These are phyloP conservation scores for Eupithecia centaureata DNA, from an alignment of 2,888 invertebrate genomes.

Conservation along the genomic window DNA sequence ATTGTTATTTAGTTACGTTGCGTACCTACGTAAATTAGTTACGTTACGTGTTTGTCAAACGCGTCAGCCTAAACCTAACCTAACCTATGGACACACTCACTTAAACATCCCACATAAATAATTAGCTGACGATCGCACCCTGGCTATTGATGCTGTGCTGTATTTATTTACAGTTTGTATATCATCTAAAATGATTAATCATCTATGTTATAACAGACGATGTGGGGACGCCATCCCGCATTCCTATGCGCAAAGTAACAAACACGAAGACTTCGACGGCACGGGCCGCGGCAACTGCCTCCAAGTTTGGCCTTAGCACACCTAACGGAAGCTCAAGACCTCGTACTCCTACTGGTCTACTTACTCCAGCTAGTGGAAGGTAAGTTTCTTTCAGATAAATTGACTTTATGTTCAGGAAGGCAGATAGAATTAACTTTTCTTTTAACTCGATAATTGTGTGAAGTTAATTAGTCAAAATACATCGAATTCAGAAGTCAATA, in stretches of 20 bases:
- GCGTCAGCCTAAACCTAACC: no score
- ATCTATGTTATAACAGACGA: conserved; percentile 82
- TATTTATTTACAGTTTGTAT: no score
- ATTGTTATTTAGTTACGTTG: no score
- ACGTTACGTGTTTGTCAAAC: no score
- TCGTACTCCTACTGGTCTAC: conserved; percentile 90
- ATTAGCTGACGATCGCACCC: no score
- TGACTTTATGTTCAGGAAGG: conserved; percentile 6
- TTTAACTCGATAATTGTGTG: neutral
- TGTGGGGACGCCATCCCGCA: conserved; percentile 90
- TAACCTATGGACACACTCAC: no score
- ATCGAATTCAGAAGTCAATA: no score
- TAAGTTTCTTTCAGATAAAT: conserved; percentile 58
- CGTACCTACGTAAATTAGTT: no score
- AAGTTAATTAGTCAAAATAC: no score
- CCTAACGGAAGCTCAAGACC: conserved; percentile 87
- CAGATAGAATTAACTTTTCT: conserved; percentile 23
- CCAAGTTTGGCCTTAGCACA: conserved; percentile 82
- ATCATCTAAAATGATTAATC: no score
- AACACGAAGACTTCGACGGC: conserved; percentile 83
- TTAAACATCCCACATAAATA: no score
- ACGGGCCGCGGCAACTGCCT: conserved; percentile 85
- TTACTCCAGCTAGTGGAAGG: conserved; percentile 90
- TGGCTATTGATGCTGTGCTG: no score
- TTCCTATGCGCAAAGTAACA: conserved; percentile 89